These are phyloP conservation scores for Drosophila incognita DNA, from an alignment of 2,888 invertebrate species.

Conservation along the genomic window DNA sequence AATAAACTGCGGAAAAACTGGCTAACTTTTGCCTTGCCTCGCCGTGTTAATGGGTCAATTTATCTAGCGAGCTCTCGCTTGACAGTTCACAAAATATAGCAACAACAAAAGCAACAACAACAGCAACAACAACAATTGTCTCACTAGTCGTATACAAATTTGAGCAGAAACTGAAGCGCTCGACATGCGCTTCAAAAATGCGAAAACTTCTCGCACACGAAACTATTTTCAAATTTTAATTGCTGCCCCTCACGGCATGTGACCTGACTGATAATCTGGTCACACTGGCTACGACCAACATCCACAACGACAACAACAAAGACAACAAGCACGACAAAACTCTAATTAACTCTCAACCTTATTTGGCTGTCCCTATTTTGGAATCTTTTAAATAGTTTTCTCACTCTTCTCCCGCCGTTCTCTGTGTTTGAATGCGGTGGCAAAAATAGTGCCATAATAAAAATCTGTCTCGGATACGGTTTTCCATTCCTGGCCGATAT, in stretches of 20 bases:
- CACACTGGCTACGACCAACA: slow-evolving; percentile 18
- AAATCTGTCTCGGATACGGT: neutral
- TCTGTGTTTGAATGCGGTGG: neutral
- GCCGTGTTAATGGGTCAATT: slow-evolving; percentile 76
- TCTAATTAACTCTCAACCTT: slow-evolving; percentile 65
- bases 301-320: neutral
- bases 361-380: slow-evolving; percentile 51
- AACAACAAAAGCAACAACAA: slow-evolving; percentile 22
- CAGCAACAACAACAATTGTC: slow-evolving; percentile 12
- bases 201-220: slow-evolving; percentile 51
- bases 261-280: slow-evolving; percentile 20
- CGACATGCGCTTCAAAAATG: slow-evolving; percentile 42
- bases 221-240: slow-evolving; percentile 73
- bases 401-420: neutral
- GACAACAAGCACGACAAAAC: neutral
- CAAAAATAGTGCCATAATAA: neutral
- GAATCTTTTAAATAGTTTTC: slow-evolving; percentile 47
- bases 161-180: slow-evolving; percentile 33
- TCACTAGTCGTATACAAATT: slow-evolving; percentile 23
- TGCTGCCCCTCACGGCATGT: slow-evolving; percentile 58
- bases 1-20: slow-evolving; percentile 48
- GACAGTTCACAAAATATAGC: slow-evolving; percentile 71
- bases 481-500: neutral
- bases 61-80: slow-evolving; percentile 55
- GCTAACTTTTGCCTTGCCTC: slow-evolving; percentile 56